Base-by-base conservation (phyloP, 2,797 vertebrate genomes). In the Lemur catta region DNA sequence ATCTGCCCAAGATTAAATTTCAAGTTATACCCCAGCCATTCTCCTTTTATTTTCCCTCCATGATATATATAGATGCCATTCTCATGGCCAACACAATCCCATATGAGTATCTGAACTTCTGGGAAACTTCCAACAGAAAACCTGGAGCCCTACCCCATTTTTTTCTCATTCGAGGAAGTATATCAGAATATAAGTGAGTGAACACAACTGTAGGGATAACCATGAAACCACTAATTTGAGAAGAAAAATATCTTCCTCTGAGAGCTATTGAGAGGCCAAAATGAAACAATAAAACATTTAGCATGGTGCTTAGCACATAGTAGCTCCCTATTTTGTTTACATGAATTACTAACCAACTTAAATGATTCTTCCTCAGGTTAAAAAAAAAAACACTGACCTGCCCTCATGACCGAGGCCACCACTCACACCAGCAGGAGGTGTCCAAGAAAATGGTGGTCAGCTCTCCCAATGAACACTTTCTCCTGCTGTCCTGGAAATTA, bases 271-370 rank as follows among this genome's bases (percentile, higher is more conserved):
- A 89, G 41, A 65, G 5, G 6, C 52, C 80, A 90, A 48, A 93
- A 76, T 41, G 24, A 93, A 94, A 61, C 6, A 38, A 33, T 35
- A 14, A 48, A 84, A 33, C 28, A 50, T 3, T 78, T 46, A 89
- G 69, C 59, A 38, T 67, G 24, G 15, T 46, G 26, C 52, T 52
- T 61, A 75, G 63, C 41, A 59, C 63, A 65, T 9, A 59, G 57
- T 69, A 33, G 6, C 24, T n/a, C 57, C 33, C 57, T 63, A 78
- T 86, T 92, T 71, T 74, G n/a, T 79, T 84, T 72, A 71, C n/a
- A 33, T 91, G 24, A 71, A 71, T 90, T 86, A 78, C 14, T 88
- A 35, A 91, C 33, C 86, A 95, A 90, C 48, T 82, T 78, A 41
- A 84, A 22, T 78, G 46, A 48, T 41, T 76, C 86, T 80, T 46